Conservation (phyloP, 2,797 vertebrate species). For the Catostomus latipinnis region DNA sequence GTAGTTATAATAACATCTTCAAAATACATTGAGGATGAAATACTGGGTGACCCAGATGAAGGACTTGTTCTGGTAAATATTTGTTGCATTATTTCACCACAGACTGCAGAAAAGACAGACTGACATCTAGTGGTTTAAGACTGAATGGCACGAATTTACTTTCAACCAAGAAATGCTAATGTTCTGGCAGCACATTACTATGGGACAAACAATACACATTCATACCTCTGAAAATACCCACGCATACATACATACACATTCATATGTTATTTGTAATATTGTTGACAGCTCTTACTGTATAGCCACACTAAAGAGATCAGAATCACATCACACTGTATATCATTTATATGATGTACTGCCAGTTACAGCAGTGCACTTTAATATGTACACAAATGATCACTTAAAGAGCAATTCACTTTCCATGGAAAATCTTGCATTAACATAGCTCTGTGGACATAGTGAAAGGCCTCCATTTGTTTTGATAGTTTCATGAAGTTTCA, state of each 20-base stretch:
- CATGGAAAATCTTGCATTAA: neutral
- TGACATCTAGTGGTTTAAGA: slow-evolving; percentile 50
- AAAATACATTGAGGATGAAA: no score
- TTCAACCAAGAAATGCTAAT: neutral
- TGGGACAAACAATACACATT: slow-evolving; percentile 15
- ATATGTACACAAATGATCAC: slow-evolving; percentile 55
- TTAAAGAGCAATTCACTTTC: slow-evolving; percentile 62
- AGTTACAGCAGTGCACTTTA: slow-evolving; percentile 40
- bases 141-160: slow-evolving; percentile 29
- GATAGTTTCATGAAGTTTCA: neutral
- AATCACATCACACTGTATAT: slow-evolving; percentile 36
- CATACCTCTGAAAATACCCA: slow-evolving; percentile 27
- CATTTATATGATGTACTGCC: slow-evolving; percentile 1
- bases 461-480: slow-evolving; percentile 9
- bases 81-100: neutral
- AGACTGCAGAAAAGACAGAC: neutral
- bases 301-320: slow-evolving; percentile 22
- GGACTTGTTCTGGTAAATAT: neutral
- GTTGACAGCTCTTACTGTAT: slow-evolving; percentile 40
- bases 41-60: no score
- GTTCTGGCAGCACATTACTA: neutral
- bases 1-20: no score
- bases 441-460: neutral
- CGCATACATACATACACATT: slow-evolving; percentile 1
- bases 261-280: slow-evolving; percentile 33